Percentiles rank a stretch among this genome's conserved stretches.
phyloP scores from a whole-genome alignment of 1,140 invertebrate genomes.

The Drosophila nannoptera region DNA sequence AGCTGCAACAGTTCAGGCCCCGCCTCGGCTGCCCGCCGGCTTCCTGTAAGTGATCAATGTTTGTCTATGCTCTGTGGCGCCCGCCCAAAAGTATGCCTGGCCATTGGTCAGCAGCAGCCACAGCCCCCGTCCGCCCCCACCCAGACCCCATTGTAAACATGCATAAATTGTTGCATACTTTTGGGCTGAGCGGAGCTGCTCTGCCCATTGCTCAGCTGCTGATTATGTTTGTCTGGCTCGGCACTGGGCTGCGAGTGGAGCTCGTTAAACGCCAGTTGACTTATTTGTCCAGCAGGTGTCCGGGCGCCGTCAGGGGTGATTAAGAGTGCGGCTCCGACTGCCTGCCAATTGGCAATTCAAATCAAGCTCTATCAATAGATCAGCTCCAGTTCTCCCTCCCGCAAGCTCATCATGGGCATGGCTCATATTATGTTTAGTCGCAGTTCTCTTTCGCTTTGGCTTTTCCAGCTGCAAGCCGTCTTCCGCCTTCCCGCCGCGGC shows the following conservation, averaged over 20 bases:
- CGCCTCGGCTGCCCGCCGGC: constrained; percentile 48
- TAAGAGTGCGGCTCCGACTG: no score
- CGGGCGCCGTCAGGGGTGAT: no score
- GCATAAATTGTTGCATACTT: constrained; percentile 76
- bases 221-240: constrained; percentile 65
- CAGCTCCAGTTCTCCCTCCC: no score
- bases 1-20: constrained; percentile 52
- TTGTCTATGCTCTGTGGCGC: constrained; percentile 67
- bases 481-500: constrained; percentile 7
- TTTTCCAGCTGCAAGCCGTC: background rate
- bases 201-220: constrained; percentile 66
- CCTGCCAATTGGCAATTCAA: no score
- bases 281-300: constrained; percentile 46
- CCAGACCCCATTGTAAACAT: constrained; percentile 68
- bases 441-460: background rate
- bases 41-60: constrained; percentile 75
- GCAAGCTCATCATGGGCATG: no score
- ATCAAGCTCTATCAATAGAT: no score
- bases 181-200: constrained; percentile 34
- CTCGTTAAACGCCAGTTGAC: constrained; percentile 66
- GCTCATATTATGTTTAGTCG: constrained; percentile 2
- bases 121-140: no score
- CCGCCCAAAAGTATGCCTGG: constrained; percentile 43
- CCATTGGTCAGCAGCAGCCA: no score
- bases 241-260: constrained; percentile 18